A percentile compares a stretch with the other conserved stretches of the same genome.
Evolutionary conservation across 2,113 vertebrate genomes (phyloP).

Genomic region (Cryptotis parvus): DNA sequence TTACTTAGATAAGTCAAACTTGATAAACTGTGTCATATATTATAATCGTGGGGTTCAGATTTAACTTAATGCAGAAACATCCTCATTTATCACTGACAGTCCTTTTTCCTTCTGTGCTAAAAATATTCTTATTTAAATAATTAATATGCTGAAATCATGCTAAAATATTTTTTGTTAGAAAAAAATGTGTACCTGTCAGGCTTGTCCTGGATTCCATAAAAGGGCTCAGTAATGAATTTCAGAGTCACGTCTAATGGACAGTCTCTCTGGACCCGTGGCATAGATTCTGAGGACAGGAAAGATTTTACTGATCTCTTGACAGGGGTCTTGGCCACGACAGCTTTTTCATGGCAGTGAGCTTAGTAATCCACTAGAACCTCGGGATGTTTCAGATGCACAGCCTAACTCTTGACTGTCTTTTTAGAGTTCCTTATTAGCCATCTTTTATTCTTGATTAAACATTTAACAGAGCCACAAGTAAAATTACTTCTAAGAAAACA

Average conservation of each 20-base stretch:
- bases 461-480: slow-evolving; percentile 13
- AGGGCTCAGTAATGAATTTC: slow-evolving; percentile 31
- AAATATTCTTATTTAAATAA: slow-evolving; percentile 47
- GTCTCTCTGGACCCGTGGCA: background rate
- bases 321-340: background rate
- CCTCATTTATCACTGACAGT: background rate
- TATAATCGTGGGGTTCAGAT: background rate
- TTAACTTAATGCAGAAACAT: background rate
- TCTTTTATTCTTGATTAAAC: slow-evolving; percentile 42
- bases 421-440: background rate
- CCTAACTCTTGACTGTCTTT: background rate
- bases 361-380: background rate
- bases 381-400: background rate
- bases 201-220: slow-evolving; percentile 1
- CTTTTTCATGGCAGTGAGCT: background rate
- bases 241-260: background rate
- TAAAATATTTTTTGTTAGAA: background rate
- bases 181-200: background rate
- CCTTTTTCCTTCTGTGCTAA: slow-evolving; percentile 18
- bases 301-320: background rate
- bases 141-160: background rate
- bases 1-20: slow-evolving; percentile 35
- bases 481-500: background rate
- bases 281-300: background rate
- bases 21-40: background rate